A percentile compares a stretch with the other conserved stretches of the same genome.
Conservation (phyloP, 2,797 vertebrate species). For the Rhinella marina region DNA sequence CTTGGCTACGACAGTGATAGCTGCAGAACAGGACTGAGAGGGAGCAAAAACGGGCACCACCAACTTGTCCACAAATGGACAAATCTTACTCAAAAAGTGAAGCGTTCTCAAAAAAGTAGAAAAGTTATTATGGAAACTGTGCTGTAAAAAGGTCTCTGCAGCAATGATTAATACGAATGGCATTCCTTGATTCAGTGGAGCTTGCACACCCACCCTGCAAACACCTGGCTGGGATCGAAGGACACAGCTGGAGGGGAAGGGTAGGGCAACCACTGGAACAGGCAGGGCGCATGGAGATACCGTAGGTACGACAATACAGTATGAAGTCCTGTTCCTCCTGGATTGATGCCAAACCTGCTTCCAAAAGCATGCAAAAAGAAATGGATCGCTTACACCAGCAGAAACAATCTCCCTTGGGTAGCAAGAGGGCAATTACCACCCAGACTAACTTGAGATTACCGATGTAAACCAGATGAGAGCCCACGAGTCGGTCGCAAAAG, state of each 20-base stretch:
- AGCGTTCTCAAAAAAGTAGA: background rate
- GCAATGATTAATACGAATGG: slow-evolving; percentile 53
- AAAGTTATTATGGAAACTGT: background rate
- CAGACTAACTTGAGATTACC: slow-evolving; percentile 21
- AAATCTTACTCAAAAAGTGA: background rate
- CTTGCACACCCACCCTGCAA: slow-evolving; percentile 50
- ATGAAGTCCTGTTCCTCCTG: slow-evolving; percentile 25
- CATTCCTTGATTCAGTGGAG: slow-evolving; percentile 52
- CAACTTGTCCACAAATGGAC: background rate
- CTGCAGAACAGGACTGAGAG: background rate
- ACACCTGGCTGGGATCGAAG: slow-evolving; percentile 59
- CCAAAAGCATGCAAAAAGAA: slow-evolving; percentile 38
- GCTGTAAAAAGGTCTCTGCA: background rate
- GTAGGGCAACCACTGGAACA: slow-evolving; percentile 53
- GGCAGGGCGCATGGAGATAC: slow-evolving; percentile 25
- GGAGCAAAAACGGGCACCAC: background rate
- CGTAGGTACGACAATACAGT: slow-evolving; percentile 45
- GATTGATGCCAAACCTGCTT: slow-evolving; percentile 36
- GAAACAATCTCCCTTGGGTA: slow-evolving; percentile 21
- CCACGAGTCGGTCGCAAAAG: slow-evolving; percentile 27
- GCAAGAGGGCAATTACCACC: slow-evolving; percentile 42
- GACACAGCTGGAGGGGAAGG: slow-evolving; percentile 61
- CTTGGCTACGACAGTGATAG: background rate
- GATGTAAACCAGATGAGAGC: slow-evolving; percentile 37
- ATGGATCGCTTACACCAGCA: slow-evolving; percentile 39